A percentile compares a stretch with the other conserved stretches of the same genome.
phyloP scores from a whole-genome alignment of 2,113 vertebrate species.

The Aegithalos caudatus region DNA sequence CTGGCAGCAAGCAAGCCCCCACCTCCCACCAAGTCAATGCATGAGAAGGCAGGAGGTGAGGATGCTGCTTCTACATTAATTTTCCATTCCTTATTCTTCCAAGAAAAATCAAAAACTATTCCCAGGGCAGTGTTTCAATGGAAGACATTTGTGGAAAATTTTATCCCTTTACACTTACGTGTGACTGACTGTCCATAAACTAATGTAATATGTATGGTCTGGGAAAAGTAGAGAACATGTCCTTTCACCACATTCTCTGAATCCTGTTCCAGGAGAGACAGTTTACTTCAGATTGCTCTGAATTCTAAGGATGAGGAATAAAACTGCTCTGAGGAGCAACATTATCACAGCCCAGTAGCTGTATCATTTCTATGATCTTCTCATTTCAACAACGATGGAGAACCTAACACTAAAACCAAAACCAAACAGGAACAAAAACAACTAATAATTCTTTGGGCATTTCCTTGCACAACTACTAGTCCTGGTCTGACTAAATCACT shows the following conservation, averaged over 20 bases:
- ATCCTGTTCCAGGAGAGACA: background rate
- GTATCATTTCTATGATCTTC: background rate
- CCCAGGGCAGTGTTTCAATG: background rate
- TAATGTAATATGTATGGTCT: background rate
- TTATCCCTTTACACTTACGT: background rate
- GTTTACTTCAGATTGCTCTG: background rate
- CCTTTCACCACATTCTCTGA: background rate
- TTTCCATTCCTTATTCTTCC: background rate
- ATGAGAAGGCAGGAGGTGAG: background rate
- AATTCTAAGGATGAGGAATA: background rate
- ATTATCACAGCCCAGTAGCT: background rate
- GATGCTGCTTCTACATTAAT: background rate
- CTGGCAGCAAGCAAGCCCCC: background rate
- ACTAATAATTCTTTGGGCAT: background rate
- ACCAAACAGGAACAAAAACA: background rate
- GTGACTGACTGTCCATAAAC: background rate
- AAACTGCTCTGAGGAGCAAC: background rate
- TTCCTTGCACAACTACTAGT: background rate
- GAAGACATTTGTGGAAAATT: background rate
- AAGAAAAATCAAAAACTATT: background rate
- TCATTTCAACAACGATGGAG: background rate
- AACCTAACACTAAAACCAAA: background rate
- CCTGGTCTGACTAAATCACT: background rate
- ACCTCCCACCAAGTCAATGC: background rate
- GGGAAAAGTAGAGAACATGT: background rate